Percentiles rank a stretch among this genome's conserved stretches.
Conservation (phyloP, 2,797 vertebrate genomes). For the Periophthalmus magnuspinnatus region DNA sequence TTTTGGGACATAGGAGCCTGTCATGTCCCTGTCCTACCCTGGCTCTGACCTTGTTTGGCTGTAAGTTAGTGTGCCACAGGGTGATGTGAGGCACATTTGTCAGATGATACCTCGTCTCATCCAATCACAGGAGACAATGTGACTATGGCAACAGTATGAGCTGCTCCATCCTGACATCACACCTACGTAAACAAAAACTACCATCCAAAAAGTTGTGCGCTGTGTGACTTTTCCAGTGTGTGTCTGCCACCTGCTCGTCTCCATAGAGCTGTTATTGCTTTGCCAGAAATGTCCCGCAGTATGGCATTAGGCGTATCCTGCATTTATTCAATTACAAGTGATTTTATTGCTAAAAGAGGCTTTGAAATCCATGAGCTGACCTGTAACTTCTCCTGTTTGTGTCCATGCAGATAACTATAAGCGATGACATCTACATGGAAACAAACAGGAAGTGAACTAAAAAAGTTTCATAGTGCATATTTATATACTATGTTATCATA, state of each 20-base stretch:
- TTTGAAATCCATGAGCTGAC: too few species aligned
- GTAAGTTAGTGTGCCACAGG: constrained; percentile 4
- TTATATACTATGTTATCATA: too few species aligned
- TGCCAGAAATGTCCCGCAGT: too few species aligned
- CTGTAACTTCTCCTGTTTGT: neutral
- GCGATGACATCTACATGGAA: neutral
- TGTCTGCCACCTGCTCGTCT: too few species aligned
- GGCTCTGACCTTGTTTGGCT: constrained; percentile 10
- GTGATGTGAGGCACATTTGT: neutral
- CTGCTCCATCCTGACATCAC: neutral
- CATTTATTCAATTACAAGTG: too few species aligned
- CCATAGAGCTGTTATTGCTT: too few species aligned
- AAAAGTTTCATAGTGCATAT: neutral
- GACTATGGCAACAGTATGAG: neutral
- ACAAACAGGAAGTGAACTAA: neutral
- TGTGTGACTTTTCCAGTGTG: neutral
- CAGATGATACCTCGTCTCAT: constrained; percentile 1
- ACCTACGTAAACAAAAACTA: neutral
- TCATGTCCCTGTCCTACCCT: neutral
- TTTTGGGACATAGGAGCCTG: neutral
- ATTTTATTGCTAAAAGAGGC: too few species aligned
- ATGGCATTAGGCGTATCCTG: too few species aligned
- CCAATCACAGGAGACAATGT: constrained; percentile 2
- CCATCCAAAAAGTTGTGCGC: neutral
- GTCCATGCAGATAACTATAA: neutral